Percentiles rank a stretch among this genome's conserved stretches.
These are phyloP conservation scores for Polyommatus icarus DNA, from an alignment of 2,888 invertebrate genomes.

Conservation along the genomic window DNA sequence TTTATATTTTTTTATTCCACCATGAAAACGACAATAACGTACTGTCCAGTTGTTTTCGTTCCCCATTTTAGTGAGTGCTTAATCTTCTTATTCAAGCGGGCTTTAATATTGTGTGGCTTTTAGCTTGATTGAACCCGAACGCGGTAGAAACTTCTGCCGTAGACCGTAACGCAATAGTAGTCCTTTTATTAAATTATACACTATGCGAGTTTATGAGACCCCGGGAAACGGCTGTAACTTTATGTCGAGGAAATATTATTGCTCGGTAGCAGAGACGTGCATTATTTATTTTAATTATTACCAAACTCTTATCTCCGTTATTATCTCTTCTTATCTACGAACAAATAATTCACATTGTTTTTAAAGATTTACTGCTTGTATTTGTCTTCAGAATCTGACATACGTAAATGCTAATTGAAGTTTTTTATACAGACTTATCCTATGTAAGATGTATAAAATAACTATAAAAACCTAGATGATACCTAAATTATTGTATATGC, in stretches of 20 bases:
- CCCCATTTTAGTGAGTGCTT: slow-evolving; percentile 13
- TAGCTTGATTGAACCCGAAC: slow-evolving; percentile 18
- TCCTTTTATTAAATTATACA: slow-evolving; percentile 25
- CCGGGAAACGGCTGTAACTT: not conserved
- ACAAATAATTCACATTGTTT: not conserved
- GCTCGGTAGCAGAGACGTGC: not conserved
- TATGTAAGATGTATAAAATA: too few relatives aligned
- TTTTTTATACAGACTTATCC: too few relatives aligned
- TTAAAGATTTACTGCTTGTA: not conserved
- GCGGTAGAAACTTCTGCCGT: slow-evolving; percentile 13
- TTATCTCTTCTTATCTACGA: not conserved
- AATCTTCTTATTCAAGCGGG: slow-evolving; percentile 3
- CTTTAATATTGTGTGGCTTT: slow-evolving; percentile 17
- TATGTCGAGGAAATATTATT: not conserved
- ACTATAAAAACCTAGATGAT: too few relatives aligned
- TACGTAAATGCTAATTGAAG: not conserved
- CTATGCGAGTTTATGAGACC: not conserved
- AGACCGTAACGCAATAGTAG: not conserved
- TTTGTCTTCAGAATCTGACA: not conserved
- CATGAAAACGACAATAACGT: not conserved
- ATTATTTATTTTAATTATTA: not conserved
- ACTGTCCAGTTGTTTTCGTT: not conserved
- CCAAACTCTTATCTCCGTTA: not conserved
- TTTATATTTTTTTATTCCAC: not conserved
- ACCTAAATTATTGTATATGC: too few relatives aligned